Base-by-base conservation (phyloP, 2,888 invertebrate genomes). In the Cheilosia scutellata region DNA sequence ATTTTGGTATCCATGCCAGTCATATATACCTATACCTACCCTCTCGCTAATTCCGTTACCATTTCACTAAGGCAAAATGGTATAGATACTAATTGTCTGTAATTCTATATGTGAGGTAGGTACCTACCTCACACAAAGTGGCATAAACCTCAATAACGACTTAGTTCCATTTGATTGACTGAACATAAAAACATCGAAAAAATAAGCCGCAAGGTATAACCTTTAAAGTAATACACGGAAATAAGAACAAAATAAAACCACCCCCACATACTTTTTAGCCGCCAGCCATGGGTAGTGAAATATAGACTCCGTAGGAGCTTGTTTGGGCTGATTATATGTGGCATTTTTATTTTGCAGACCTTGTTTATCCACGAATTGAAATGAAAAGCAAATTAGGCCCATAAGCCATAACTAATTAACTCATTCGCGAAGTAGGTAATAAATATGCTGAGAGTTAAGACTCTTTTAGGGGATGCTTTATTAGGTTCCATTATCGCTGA, bases 91-190 rank as follows among this genome's bases (percentile, higher is more conserved):
- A 20, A 20, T 20, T 20, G 20, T 20, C 20, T 20, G 2, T 20
- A 20, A 20, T 20, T 20, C 20, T 20, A 20, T 20, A 20, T 20
- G 20, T 33, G 7, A 42, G 11, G n/a, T 47, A 47, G 16, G 4
- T 13, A 4, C 13, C 13, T 51, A 2, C 4, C 13, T 27, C 5
- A 16, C 5, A 47, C 11, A 71, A 40, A 40, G 49, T 51, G 51
- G 37, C 51, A 25, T 31, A 53, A 62, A 72, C 72, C 72, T 72
- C 42, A 72, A 72, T 72, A 40, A 42, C 62, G 53, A 62, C 62
- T 72, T 72, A 72, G 72, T 72, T 72, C 51, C 62, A 53, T 72
- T 72, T 33, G 27, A 60, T 27, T 27, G 33, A 29, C 13, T 51
- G 40, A 49, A 16, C 20, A 49, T n/a, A 37, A 42, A 60, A 44